Evolutionary conservation across 2,113 vertebrate species (phyloP), one percentile per base, ranked within the genome.

Genomic region (Notothenia rossii): DNA sequence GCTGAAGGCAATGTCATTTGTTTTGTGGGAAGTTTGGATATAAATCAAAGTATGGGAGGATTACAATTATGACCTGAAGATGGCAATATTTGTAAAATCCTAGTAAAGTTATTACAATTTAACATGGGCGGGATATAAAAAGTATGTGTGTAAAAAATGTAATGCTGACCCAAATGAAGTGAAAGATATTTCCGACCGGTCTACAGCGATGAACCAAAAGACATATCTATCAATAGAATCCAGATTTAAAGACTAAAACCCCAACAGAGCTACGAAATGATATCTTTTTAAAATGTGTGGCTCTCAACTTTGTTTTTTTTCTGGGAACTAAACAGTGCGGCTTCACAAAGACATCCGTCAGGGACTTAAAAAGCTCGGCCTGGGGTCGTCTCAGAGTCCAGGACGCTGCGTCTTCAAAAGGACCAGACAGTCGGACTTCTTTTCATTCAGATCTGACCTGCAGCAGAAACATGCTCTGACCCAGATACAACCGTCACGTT

Each of bases 381-480:
- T 54, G 70, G 51, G 18, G 2, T 73, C 9, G 3, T 62, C 72
- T 77, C 54, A 14, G 36, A 60, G 72, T 22, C 46, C 10, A 6
- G 55, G 25, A 77, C 56, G 22, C 25, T 56, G 55, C n/a, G 5
- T 76, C 54, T 78, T 48, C 80, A 84, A 85, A 72, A 71, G 72
- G 48, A 84, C 20, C 62, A 61, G 3, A 29, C 29, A 29, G 61
- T 67, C 54, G 50, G 65, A 77, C 71, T 68, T 78, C 58, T 81
- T 63, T 79, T 87, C 63, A 56, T 22, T 87, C 64, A 64, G 60
- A 66, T 48, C 56, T 82, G 64, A 88, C 81, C 75, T 65, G 84
- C 75, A 90, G 79, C 79, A 53, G 63, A 61, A 83, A 75, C 67
- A 75, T 50, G 18, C 74, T 10, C 63, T 85, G 86, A 87, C 86